These are phyloP conservation scores for Cardiocondyla obscurior DNA, from an alignment of 1,140 invertebrate genomes.

Conservation along the genomic window DNA sequence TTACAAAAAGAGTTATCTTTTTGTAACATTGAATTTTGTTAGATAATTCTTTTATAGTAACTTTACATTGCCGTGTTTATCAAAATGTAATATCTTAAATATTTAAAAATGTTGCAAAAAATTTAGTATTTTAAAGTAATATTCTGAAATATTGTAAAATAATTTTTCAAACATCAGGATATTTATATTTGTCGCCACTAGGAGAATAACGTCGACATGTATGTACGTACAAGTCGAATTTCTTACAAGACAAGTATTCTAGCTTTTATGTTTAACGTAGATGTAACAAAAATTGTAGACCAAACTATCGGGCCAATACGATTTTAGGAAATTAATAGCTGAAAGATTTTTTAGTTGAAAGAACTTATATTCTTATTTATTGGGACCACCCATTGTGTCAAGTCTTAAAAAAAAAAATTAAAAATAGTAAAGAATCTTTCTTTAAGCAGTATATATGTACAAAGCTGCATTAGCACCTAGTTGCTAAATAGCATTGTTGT, in stretches of 20 bases:
- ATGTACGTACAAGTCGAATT: neutral
- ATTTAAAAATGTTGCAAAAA: neutral
- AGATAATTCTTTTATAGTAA: neutral
- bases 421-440: conserved; percentile 6
- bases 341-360: conserved; percentile 43
- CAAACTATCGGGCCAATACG: neutral
- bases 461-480: neutral
- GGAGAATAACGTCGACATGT: neutral
- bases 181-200: neutral
- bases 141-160: conserved; percentile 11
- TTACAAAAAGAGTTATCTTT: conserved; percentile 2
- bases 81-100: neutral
- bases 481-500: neutral
- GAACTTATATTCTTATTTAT: conserved; percentile 55
- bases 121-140: neutral
- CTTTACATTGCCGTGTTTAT: conserved; percentile 3
- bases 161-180: conserved; percentile 7
- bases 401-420: neutral
- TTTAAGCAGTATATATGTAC: neutral
- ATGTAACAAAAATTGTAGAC: conserved; percentile 29
- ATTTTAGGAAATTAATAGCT: neutral
- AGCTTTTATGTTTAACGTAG: conserved; percentile 7
- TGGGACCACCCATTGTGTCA: conserved; percentile 46
- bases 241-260: neutral
- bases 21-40: neutral